Evolutionary conservation across 1,140 invertebrate genomes (phyloP).

Genomic region (Rhopalosiphum padi): DNA sequence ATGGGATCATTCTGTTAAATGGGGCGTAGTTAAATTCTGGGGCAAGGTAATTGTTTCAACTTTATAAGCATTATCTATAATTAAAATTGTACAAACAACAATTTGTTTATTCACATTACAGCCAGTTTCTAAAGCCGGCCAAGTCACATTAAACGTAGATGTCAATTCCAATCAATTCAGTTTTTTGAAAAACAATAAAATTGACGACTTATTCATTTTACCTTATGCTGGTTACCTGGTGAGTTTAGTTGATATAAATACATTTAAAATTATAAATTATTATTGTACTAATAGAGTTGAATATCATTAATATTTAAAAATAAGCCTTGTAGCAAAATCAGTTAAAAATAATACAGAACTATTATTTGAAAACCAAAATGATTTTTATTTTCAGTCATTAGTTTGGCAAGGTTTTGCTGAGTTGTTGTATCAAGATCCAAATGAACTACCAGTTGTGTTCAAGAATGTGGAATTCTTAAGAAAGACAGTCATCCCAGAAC

Average conservation of each 20-base stretch:
- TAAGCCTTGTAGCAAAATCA: neutral
- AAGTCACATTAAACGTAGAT: conserved; percentile 36
- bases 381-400: conserved; percentile 67
- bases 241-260: neutral
- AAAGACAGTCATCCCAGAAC: conserved; percentile 87
- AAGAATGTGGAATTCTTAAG: conserved; percentile 87
- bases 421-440: conserved; percentile 74
- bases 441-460: conserved; percentile 81
- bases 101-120: neutral
- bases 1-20: conserved; percentile 74
- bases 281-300: neutral
- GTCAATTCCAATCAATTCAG: conserved; percentile 14
- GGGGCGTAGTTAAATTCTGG: conserved; percentile 40
- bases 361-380: neutral
- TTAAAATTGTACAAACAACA: neutral
- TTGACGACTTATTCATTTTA: conserved; percentile 40
- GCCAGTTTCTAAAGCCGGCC: conserved; percentile 15
- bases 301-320: neutral
- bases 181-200: conserved; percentile 40
- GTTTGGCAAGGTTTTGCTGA: conserved; percentile 93
- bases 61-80: neutral
- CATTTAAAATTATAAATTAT: neutral
- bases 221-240: conserved; percentile 56
- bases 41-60: conserved; percentile 29
- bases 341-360: neutral